Evolutionary conservation across 2,113 vertebrate species (phyloP).

Genomic region (Pipra filicauda): DNA sequence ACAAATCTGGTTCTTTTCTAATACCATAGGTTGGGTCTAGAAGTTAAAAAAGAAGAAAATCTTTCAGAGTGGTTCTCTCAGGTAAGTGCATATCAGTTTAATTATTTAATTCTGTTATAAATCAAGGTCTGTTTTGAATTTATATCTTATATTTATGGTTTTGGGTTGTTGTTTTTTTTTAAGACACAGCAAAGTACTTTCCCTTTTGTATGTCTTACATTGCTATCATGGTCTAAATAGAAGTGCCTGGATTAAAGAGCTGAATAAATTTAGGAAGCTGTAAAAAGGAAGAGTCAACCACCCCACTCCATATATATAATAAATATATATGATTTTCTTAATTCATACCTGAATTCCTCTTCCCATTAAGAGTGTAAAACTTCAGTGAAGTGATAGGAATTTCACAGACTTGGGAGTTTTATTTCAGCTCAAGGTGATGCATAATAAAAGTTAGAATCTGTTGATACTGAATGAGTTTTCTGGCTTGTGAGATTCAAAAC

Average conservation of each 20-base stretch:
- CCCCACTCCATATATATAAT: neutral
- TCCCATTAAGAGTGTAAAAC: neutral
- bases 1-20: neutral
- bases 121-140: neutral
- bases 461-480: neutral
- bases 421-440: neutral
- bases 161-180: neutral
- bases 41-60: constrained; percentile 96
- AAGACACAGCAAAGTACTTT: neutral
- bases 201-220: neutral
- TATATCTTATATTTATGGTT: neutral
- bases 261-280: neutral
- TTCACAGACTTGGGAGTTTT: neutral
- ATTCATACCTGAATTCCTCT: neutral
- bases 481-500: neutral
- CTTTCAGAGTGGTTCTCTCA: constrained; percentile 97
- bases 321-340: neutral
- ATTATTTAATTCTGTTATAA: neutral
- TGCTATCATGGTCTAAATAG: neutral
- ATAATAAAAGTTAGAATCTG: neutral
- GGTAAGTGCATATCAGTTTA: constrained; percentile 68
- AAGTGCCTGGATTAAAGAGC: neutral
- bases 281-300: neutral
- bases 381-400: neutral
- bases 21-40: constrained; percentile 85